Base-by-base conservation (phyloP, 1,140 invertebrate genomes). In the Drosophila persimilis region DNA sequence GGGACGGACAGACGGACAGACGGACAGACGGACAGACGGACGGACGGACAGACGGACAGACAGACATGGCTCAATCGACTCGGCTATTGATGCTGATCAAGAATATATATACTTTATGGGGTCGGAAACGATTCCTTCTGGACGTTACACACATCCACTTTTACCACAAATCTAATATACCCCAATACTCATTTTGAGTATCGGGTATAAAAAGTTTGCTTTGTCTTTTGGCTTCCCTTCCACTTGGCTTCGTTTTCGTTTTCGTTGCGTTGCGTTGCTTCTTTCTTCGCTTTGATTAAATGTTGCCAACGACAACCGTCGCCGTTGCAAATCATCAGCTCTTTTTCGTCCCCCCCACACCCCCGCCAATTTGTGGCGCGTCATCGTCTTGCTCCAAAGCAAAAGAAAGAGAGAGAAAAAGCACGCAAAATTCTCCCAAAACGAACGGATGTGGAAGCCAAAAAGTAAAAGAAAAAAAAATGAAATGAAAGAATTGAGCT, bases 301-400 rank as follows among this genome's bases (percentile, higher is more conserved):
- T 86, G 78, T 85, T 85, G 81, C 81, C 81, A 85, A 81, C 77
- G 77, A 80, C 81, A 39, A 84, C 79, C 43, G 62, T 52, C 31
- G 58, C 39, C 44, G 56, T 41, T 79, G 45, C 60, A 83, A 81
- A 75, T 86, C 63, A 77, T 67, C 69, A 77, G 51, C 76, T 73
- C 70, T 77, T 67, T 80, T 55, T 20, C 57, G 56, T 57, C 6
- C 51, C 8, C n/a, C 35, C 15, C 35, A 31, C 56, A 4, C 35
- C 44, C 15, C 24, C 41, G 17, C 44, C 22, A 51, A n/a, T 31
- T 29, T 53, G 24, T 53, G 31, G 67, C 70, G 79, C 65, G 77
- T 77, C 83, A 81, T 75, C 62, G 81, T 86, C 81, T 85, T 70
- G 4, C 5, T 13, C 11, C 4, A 66, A 76, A 67, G 80, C 56